These are phyloP conservation scores for Liasis olivaceus DNA, from an alignment of 2,797 vertebrate genomes.

Conservation along the genomic window DNA sequence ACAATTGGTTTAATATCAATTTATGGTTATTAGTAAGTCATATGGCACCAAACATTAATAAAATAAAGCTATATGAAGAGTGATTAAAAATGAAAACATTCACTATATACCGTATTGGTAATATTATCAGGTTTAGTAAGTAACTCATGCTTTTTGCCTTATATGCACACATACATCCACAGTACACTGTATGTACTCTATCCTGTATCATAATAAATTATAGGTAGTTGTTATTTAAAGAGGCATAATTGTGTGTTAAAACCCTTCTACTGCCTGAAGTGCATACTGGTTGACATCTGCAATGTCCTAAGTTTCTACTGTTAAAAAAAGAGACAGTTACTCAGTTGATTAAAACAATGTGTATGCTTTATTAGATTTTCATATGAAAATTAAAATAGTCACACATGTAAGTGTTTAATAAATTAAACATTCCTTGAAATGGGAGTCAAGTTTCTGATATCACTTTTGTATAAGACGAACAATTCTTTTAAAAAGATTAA, in stretches of 20 bases:
- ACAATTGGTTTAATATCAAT: not conserved
- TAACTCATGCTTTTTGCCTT: not conserved
- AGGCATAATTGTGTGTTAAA: not conserved
- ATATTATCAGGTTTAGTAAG: not conserved
- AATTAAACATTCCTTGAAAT: conserved; percentile 21
- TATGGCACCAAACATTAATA: not conserved
- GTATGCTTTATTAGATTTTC: conserved; percentile 13
- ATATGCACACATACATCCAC: not conserved
- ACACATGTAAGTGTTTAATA: conserved; percentile 25
- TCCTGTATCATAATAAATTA: not conserved
- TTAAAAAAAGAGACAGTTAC: not conserved
- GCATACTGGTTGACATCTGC: not conserved
- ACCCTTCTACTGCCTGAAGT: not conserved
- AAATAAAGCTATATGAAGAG: not conserved
- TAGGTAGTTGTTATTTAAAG: not conserved
- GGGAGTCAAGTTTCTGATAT: not conserved
- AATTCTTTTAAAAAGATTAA: conserved; percentile 28
- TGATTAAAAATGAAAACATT: not conserved
- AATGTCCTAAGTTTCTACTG: not conserved
- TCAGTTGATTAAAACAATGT: not conserved
- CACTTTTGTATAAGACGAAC: not conserved
- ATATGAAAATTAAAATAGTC: not conserved
- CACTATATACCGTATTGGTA: too few relatives aligned
- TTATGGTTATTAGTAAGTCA: not conserved
- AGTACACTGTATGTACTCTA: too few relatives aligned